phyloP scores from a whole-genome alignment of 2,113 vertebrate species.

The Coturnix japonica region DNA sequence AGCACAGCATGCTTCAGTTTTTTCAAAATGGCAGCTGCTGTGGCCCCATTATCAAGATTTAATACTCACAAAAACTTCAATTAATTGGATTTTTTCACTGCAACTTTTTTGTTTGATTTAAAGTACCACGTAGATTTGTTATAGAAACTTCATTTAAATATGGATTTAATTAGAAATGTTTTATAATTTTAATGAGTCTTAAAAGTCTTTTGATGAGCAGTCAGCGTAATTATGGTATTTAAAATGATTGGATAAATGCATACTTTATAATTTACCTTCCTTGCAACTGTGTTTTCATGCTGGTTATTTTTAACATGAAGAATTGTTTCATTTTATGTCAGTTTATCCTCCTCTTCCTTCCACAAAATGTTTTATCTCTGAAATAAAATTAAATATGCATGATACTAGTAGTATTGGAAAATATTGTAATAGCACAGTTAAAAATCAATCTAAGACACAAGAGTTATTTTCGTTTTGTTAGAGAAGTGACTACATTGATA shows the following conservation, averaged over 20 bases:
- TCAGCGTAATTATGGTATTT: slow-evolving; percentile 82
- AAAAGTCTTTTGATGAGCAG: slow-evolving; percentile 81
- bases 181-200: slow-evolving; percentile 84
- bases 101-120: slow-evolving; percentile 74
- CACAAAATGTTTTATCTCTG: slow-evolving; percentile 74
- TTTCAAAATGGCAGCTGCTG: slow-evolving; percentile 54
- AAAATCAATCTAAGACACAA: slow-evolving; percentile 63
- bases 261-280: slow-evolving; percentile 80
- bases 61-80: slow-evolving; percentile 74
- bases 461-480: slow-evolving; percentile 69
- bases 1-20: neutral
- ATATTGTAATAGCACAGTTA: slow-evolving; percentile 50
- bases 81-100: slow-evolving; percentile 47
- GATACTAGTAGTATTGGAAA: slow-evolving; percentile 59
- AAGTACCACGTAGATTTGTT: slow-evolving; percentile 71
- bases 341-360: slow-evolving; percentile 63
- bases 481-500: slow-evolving; percentile 55
- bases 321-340: slow-evolving; percentile 76
- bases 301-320: slow-evolving; percentile 73
- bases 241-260: slow-evolving; percentile 82
- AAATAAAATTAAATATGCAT: slow-evolving; percentile 74
- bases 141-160: slow-evolving; percentile 82
- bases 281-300: slow-evolving; percentile 73
- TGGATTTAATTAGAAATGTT: slow-evolving; percentile 83
- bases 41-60: slow-evolving; percentile 59